Evolutionary conservation across 2,888 invertebrate species (phyloP), one percentile per base, ranked within the genome.

Genomic region (Marasmarcha lunaedactyla): DNA sequence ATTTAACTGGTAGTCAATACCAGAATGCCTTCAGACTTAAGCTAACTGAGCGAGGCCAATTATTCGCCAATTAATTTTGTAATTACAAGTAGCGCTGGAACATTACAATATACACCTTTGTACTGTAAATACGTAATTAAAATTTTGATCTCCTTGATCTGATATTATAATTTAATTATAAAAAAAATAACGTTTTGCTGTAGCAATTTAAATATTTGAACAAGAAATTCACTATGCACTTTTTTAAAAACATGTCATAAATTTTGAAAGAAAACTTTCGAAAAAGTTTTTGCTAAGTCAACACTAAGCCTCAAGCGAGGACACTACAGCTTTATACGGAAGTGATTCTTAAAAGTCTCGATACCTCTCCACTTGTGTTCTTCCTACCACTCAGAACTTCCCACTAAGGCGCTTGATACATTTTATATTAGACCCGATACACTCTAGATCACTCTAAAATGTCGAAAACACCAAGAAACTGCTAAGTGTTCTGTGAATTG

Each of bases 41-140:
- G 55, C 59, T 61, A 63, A 53, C 59, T 63, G 58, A 63, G 66
- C 68, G 67, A 54, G 61, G 61, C 67, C 78, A 76, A 78, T 78
- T 77, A 78, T 59, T 66, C 77, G 76, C 70, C 78, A 77, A 79
- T 79, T 77, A 77, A 72, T 73, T 74, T 71, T 63, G 73, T 67
- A 70, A 77, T 74, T 74, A 71, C 71, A 63, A 62, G 57, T 50
- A 51, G 42, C 37, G 34, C 33, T 20, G 37, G 43, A 38, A 15
- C 39, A 36, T 20, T 3, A 7, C 20, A 20, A 20, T 20, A 7
- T 20, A 41, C 26, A 37, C 15, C 14, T 15, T 37, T 14, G 15
- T 20, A 35, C 15, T 35, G 15, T 35, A 35, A 35, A 20, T 20
- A 35, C 15, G 20, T 20, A 35, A 35, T 20, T 35, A 35, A 20